These are phyloP conservation scores for Sciurus vulgaris DNA, from an alignment of 2,797 vertebrate genomes.

Conservation along the genomic window DNA sequence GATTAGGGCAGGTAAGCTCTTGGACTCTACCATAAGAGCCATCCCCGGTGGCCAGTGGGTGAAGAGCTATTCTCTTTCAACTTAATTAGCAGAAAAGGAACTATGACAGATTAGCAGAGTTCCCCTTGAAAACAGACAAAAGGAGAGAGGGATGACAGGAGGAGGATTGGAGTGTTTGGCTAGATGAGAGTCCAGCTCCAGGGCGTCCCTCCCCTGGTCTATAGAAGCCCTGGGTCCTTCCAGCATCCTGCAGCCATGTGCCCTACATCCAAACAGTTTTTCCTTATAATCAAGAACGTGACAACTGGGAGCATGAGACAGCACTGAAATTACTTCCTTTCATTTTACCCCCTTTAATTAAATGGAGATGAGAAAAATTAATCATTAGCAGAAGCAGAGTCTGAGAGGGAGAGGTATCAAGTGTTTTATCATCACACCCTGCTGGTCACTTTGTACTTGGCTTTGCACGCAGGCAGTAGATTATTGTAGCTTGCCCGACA, in stretches of 20 bases:
- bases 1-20: not conserved
- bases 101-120: not conserved
- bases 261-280: not conserved
- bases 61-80: not conserved
- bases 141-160: not conserved
- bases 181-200: not conserved
- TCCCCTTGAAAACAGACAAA: not conserved
- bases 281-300: constrained; percentile 54
- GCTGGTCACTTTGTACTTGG: constrained; percentile 65
- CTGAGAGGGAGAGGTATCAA: constrained; percentile 68
- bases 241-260: not conserved
- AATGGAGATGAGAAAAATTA: constrained; percentile 65
- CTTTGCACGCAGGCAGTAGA: constrained; percentile 85
- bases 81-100: not conserved
- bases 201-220: not conserved
- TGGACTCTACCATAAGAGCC: not conserved
- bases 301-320: constrained; percentile 4
- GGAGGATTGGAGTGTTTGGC: not conserved
- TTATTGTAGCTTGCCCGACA: constrained; percentile 87
- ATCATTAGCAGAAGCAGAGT: constrained; percentile 39
- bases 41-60: not conserved
- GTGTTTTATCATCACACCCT: constrained; percentile 81
- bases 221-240: not conserved
- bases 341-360: constrained; percentile 74
- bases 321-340: constrained; percentile 61